Evolutionary conservation across 2,888 invertebrate genomes (phyloP), one percentile per base, ranked within the genome.

Genomic region (Unio pictorum): DNA sequence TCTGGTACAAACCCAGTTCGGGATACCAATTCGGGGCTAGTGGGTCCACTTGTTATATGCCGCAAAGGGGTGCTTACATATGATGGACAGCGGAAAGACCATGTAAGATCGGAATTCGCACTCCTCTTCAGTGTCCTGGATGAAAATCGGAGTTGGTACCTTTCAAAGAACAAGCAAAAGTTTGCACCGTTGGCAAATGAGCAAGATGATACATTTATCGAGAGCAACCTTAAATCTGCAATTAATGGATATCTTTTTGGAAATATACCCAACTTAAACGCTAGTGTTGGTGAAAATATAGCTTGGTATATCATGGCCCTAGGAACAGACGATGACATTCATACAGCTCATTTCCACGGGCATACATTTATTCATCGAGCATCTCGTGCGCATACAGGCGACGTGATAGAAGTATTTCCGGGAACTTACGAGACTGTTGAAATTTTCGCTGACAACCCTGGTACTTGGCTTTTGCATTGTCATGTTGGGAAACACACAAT

Each of bases 351-450:
- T 70, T 79, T 81, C 65, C 84, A 84, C 69, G 84, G 81, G 15
- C 81, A 81, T 64, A 79, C 81, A 2, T 73, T 66, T 58, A 54
- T 74, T 1, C 69, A 76, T 63, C 66, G 68, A 11, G 68, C 68
- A 11, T 69, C 73, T 34, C 66, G 68, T 1, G 45, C 64, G 8
- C 79, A 78, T 23, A 64, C 80, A 34, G 76, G 74, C 23, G 84
- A 85, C 63, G 84, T 84, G 20, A 72, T 86, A 7, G 82, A 84
- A 55, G 78, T 85, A 30, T 82, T 84, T 68, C 85, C 85, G 0
- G 85, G 81, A 34, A 78, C 81, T 8, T 83, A 81, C 20, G 80
- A 82, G 26, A 80, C 84, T 1, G 74, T 81, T 17, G 78, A 78
- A 65, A 81, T 84, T 76, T 60, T 69, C 45, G 76, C 81, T 1